Conservation (phyloP, 1,140 invertebrate genomes). For the Listronotus bonariensis region DNA sequence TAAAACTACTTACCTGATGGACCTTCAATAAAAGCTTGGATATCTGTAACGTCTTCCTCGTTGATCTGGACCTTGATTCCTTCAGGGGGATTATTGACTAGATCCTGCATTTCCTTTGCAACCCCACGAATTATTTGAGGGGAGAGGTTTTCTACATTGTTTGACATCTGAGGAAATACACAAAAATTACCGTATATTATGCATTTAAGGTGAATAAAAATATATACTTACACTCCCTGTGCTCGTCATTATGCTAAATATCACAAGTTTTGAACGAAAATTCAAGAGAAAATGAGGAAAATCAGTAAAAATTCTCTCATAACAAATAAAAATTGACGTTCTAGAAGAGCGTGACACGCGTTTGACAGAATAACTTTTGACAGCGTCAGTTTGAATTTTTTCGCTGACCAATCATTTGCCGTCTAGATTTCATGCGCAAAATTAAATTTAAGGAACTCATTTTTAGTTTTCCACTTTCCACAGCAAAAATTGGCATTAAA, state of each 20-base stretch:
- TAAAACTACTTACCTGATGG: conserved; percentile 58
- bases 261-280: conserved; percentile 38
- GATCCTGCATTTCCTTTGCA: conserved; percentile 79
- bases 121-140: conserved; percentile 89
- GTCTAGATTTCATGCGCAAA: conserved; percentile 3
- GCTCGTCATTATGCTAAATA: conserved; percentile 35
- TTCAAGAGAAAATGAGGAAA: conserved; percentile 16
- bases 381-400: conserved; percentile 44
- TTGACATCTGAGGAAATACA: conserved; percentile 67
- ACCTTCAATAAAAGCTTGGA: conserved; percentile 88
- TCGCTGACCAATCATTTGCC: conserved; percentile 36
- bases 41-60: conserved; percentile 90
- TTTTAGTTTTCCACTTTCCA: too few relatives aligned
- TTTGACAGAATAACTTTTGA: conserved; percentile 20
- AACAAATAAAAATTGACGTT: conserved; percentile 42
- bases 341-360: conserved; percentile 17
- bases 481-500: too few relatives aligned
- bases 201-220: not conserved
- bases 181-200: not conserved
- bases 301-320: conserved; percentile 31
- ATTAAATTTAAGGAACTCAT: too few relatives aligned
- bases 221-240: conserved; percentile 3
- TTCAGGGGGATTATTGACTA: conserved; percentile 79
- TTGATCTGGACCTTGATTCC: conserved; percentile 87
- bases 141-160: conserved; percentile 92